Conservation (phyloP, 2,113 vertebrate species). For the Meriones unguiculatus region DNA sequence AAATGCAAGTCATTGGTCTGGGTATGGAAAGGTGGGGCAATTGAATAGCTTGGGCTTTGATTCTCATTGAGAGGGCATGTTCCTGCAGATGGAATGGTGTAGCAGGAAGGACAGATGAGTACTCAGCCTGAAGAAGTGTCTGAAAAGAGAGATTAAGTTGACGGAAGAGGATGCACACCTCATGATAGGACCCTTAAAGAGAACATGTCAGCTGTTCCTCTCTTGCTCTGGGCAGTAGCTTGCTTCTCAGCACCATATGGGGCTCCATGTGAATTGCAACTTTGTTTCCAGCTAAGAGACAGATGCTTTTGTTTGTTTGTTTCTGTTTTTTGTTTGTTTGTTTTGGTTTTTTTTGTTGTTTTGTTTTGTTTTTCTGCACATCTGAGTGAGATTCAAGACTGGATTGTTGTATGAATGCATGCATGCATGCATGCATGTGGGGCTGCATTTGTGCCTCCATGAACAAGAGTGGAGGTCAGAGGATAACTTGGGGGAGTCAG, state of each 20-base stretch:
- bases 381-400: neutral
- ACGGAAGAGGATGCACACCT: neutral
- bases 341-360: neutral
- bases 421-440: neutral
- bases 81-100: neutral
- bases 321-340: neutral
- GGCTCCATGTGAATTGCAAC: neutral
- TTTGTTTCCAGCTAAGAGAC: neutral
- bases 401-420: neutral
- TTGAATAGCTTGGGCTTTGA: neutral
- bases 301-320: neutral
- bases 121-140: neutral
- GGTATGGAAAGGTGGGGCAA: neutral
- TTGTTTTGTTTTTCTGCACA: neutral
- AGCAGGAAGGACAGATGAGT: neutral
- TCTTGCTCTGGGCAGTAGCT: neutral
- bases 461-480: neutral
- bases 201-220: neutral
- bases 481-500: neutral
- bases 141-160: neutral
- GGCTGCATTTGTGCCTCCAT: neutral
- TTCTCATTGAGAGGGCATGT: neutral
- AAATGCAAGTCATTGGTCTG: neutral
- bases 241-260: neutral
- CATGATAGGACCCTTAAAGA: neutral